Evolutionary conservation across 2,888 invertebrate species (phyloP).

Genomic region (Polymixis lichenea): DNA sequence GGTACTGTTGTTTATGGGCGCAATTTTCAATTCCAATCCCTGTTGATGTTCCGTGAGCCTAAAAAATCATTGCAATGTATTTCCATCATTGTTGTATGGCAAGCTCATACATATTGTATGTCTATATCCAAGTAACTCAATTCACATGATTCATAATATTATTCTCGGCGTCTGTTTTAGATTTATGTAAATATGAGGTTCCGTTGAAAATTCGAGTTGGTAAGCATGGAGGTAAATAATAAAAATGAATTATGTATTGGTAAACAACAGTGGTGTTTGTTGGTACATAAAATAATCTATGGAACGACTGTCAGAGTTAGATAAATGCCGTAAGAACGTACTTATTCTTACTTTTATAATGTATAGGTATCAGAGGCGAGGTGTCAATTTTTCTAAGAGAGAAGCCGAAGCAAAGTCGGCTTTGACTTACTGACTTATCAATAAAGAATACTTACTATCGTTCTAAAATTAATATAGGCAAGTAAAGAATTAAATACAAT

Average conservation of each 20-base stretch:
- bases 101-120: conserved; percentile 57
- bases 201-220: conserved; percentile 32
- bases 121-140: conserved; percentile 29
- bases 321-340: too few species aligned
- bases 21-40: not conserved
- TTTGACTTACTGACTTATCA: too few species aligned
- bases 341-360: not conserved
- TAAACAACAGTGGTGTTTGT: conserved; percentile 12
- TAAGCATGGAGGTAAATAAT: conserved; percentile 29
- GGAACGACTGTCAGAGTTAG: not conserved
- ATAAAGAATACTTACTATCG: too few species aligned
- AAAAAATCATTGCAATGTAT: conserved; percentile 36
- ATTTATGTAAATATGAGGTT: conserved; percentile 55
- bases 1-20: not conserved
- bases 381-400: too few species aligned
- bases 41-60: conserved; percentile 1
- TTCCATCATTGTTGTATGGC: conserved; percentile 14
- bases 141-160: conserved; percentile 56
- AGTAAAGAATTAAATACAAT: too few species aligned
- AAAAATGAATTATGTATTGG: conserved; percentile 50
- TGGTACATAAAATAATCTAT: not conserved
- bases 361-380: not conserved
- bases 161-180: conserved; percentile 51
- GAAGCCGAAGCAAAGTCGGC: too few species aligned
- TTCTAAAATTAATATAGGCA: too few species aligned